Conservation (phyloP, 1,140 invertebrate species). For the Megalonaias nervosa region DNA sequence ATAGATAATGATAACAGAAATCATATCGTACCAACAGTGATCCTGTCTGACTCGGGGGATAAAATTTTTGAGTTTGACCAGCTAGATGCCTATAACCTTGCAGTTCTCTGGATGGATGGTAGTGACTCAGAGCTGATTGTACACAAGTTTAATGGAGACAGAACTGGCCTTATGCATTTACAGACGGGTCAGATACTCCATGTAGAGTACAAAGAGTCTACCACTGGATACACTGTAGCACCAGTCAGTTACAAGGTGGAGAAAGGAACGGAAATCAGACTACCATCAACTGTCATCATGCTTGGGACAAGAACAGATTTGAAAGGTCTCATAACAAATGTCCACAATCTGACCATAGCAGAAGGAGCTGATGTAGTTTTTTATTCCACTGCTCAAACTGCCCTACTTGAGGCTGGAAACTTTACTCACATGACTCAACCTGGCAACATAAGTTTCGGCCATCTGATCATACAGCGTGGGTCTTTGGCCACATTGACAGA, state of each 20-base stretch:
- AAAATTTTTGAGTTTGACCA: slow-evolving; percentile 52
- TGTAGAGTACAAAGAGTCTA: slow-evolving; percentile 56
- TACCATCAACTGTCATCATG: slow-evolving; percentile 57
- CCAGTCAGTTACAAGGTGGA: slow-evolving; percentile 61
- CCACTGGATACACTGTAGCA: slow-evolving; percentile 59
- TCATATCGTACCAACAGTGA: slow-evolving; percentile 46
- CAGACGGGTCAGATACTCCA: slow-evolving; percentile 44
- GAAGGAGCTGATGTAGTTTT: slow-evolving; percentile 52
- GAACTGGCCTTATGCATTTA: slow-evolving; percentile 57
- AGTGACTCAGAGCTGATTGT: slow-evolving; percentile 47
- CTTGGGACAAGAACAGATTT: slow-evolving; percentile 57
- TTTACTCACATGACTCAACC: slow-evolving; percentile 48
- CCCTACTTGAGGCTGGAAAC: slow-evolving; percentile 49
- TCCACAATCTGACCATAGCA: slow-evolving; percentile 58
- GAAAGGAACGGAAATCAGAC: slow-evolving; percentile 43
- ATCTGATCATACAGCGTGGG: slow-evolving; percentile 53
- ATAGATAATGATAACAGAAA: slow-evolving; percentile 63
- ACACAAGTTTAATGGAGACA: slow-evolving; percentile 59
- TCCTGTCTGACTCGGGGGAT: slow-evolving; percentile 42
- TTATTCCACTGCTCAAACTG: slow-evolving; percentile 56
- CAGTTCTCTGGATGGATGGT: slow-evolving; percentile 51
- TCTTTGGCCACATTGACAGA: slow-evolving; percentile 47
- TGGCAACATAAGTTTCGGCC: slow-evolving; percentile 55
- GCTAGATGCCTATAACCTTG: slow-evolving; percentile 52
- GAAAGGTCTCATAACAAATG: slow-evolving; percentile 50